These are phyloP conservation scores for Heliconius himera DNA, from an alignment of 1,140 invertebrate species.

Conservation along the genomic window DNA sequence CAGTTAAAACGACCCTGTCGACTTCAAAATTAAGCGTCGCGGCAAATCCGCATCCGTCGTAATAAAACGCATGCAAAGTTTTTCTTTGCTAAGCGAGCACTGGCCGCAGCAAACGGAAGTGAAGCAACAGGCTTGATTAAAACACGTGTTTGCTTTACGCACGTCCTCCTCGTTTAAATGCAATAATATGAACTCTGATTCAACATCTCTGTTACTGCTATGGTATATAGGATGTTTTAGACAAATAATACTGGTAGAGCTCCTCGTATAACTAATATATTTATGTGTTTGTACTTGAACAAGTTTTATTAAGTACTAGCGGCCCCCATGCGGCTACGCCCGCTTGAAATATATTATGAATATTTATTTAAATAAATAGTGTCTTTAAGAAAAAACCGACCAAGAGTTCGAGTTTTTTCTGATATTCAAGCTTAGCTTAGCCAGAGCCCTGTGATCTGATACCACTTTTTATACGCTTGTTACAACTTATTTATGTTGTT, in stretches of 20 bases:
- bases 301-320: background rate
- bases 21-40: constrained; percentile 74
- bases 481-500: too few species aligned
- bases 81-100: constrained; percentile 76
- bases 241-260: background rate
- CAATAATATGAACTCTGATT: constrained; percentile 62
- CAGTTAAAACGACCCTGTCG: constrained; percentile 61
- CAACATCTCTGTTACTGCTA: constrained; percentile 36
- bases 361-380: too few species aligned
- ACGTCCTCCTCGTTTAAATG: constrained; percentile 68
- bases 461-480: too few species aligned
- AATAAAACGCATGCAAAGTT: constrained; percentile 82
- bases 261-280: background rate
- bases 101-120: constrained; percentile 72
- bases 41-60: constrained; percentile 72
- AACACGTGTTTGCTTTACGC: constrained; percentile 80
- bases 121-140: constrained; percentile 81
- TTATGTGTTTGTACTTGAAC: background rate
- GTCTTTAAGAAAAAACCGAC: too few species aligned
- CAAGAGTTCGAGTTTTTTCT: too few species aligned
- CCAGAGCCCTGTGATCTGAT: too few species aligned
- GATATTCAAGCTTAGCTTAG: too few species aligned
- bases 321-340: too few species aligned
- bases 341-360: too few species aligned
- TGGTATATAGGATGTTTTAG: constrained; percentile 31